A percentile compares a stretch with the other conserved stretches of the same genome.
These are phyloP conservation scores for Molorchus minor DNA, from an alignment of 2,888 invertebrate genomes.

Conservation along the genomic window DNA sequence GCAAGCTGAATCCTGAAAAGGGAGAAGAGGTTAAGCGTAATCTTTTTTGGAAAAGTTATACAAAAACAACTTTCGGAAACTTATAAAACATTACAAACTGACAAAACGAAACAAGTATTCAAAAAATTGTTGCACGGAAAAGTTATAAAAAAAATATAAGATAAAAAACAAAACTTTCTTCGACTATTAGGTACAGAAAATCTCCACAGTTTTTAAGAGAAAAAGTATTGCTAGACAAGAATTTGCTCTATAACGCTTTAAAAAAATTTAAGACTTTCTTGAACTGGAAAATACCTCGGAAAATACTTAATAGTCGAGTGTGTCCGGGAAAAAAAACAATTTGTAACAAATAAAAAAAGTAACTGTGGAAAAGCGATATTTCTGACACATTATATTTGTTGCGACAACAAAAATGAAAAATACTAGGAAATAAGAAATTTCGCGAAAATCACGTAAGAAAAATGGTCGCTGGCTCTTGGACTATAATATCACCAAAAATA, in stretches of 20 bases:
- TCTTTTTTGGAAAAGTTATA: neutral
- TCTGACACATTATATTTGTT: neutral
- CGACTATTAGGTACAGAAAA: neutral
- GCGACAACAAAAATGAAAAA: neutral
- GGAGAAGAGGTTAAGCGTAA: too few species aligned
- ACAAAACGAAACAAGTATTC: neutral
- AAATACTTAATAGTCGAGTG: neutral
- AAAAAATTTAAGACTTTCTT: neutral
- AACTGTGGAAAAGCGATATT: neutral
- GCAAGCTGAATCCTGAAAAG: neutral
- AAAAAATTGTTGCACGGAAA: neutral
- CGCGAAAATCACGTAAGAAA: too few species aligned
- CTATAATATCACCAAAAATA: too few species aligned
- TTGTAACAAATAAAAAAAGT: neutral
- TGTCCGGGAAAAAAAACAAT: neutral
- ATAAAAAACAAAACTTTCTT: neutral
- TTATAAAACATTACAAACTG: neutral
- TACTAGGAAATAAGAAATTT: too few species aligned
- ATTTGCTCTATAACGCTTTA: neutral
- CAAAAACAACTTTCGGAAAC: neutral
- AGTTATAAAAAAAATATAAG: neutral
- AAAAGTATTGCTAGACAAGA: neutral
- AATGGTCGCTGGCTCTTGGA: too few species aligned
- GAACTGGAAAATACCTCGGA: neutral
- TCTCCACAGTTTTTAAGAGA: neutral